phyloP scores from a whole-genome alignment of 2,797 vertebrate species.

The Ceryle rudis region DNA sequence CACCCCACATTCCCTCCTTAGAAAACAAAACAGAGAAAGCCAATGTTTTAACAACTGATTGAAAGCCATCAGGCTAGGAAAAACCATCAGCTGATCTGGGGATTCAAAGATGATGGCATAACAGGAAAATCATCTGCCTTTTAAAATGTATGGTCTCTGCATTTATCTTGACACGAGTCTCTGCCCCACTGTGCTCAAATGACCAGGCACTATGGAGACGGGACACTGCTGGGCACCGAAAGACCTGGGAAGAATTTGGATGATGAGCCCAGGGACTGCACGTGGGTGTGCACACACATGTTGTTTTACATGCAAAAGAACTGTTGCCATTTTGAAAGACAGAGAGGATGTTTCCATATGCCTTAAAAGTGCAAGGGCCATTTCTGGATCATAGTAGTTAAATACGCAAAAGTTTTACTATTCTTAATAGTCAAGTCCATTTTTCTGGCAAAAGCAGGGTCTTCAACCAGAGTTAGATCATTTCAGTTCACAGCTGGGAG shows the following conservation, averaged over 20 bases:
- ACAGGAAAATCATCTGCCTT: slow-evolving; percentile 70
- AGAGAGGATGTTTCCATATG: slow-evolving; percentile 65
- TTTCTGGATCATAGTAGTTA: slow-evolving; percentile 71
- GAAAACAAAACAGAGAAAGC: slow-evolving; percentile 77
- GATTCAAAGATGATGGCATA: slow-evolving; percentile 55
- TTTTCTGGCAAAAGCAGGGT: slow-evolving; percentile 61
- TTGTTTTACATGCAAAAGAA: background rate
- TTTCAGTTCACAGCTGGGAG: slow-evolving; percentile 23
- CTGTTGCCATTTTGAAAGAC: slow-evolving; percentile 66
- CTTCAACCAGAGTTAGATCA: slow-evolving; percentile 28
- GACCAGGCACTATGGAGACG: slow-evolving; percentile 21
- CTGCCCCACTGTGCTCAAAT: background rate
- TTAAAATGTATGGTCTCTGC: slow-evolving; percentile 57
- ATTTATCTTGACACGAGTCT: background rate
- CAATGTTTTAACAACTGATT: slow-evolving; percentile 72
- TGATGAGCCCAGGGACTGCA: background rate
- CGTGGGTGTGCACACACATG: accelerated
- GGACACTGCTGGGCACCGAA: background rate
- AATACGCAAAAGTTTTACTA: slow-evolving; percentile 45
- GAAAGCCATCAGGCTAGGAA: slow-evolving; percentile 63
- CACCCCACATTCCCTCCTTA: slow-evolving; percentile 71
- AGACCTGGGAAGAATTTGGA: background rate
- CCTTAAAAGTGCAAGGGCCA: slow-evolving; percentile 74
- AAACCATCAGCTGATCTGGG: slow-evolving; percentile 48
- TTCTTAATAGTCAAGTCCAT: slow-evolving; percentile 52